Conservation (phyloP, 2,797 vertebrate genomes). For the Gambelia wislizenii region DNA sequence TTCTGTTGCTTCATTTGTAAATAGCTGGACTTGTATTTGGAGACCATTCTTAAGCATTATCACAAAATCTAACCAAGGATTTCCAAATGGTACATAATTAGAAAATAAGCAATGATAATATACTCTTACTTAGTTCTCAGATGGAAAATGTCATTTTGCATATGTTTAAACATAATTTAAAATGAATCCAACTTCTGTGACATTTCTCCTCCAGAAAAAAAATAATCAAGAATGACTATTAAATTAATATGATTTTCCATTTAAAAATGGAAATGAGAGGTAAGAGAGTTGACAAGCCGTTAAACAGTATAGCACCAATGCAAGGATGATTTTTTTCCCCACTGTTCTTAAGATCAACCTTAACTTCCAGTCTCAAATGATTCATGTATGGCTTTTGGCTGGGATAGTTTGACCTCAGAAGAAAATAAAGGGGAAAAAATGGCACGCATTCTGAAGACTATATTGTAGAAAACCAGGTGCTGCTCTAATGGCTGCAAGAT, state of each 20-base stretch:
- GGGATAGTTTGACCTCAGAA: no score
- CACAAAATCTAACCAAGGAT: conserved; percentile 12
- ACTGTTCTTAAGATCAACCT: background rate
- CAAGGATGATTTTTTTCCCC: background rate
- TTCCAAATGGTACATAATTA: background rate
- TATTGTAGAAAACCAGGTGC: background rate
- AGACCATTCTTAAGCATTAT: conserved; percentile 3
- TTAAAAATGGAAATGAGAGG: conserved; percentile 39
- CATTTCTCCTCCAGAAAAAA: conserved; percentile 55
- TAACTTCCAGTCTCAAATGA: background rate
- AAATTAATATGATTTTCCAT: conserved; percentile 58
- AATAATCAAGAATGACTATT: background rate
- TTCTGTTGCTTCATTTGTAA: background rate
- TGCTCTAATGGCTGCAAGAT: background rate
- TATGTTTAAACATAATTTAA: conserved; percentile 42
- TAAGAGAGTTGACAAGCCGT: background rate
- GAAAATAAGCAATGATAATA: conserved; percentile 26
- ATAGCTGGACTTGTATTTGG: conserved; percentile 7
- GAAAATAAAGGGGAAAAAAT: background rate
- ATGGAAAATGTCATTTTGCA: conserved; percentile 40
- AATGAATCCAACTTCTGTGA: conserved; percentile 8
- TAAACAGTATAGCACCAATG: background rate
- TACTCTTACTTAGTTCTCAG: conserved; percentile 40
- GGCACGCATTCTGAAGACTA: background rate
- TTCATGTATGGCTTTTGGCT: background rate